phyloP scores from a whole-genome alignment of 2,888 invertebrate species.

The Rhaphigaster nebulosa region DNA sequence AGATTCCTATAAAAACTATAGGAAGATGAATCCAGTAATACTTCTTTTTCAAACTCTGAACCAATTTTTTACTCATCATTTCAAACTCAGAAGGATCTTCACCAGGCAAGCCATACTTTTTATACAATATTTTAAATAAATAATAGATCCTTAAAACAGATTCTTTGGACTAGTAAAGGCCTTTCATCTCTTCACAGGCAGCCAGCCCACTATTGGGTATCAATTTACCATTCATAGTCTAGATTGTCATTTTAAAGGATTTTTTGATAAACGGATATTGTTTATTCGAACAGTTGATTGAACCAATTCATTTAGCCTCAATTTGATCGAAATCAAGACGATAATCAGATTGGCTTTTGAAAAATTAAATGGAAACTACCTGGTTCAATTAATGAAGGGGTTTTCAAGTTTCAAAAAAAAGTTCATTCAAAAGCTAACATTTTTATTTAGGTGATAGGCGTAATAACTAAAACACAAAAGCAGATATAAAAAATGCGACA shows the following conservation, averaged over 20 bases:
- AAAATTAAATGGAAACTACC: not conserved
- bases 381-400: not conserved
- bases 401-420: not conserved
- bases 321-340: not conserved
- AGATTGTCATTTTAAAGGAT: not conserved
- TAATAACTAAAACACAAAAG: not conserved
- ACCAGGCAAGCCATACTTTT: too few relatives aligned
- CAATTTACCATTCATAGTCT: not conserved
- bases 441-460: not conserved
- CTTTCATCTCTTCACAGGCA: too few relatives aligned
- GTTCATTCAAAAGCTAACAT: not conserved
- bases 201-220: too few relatives aligned
- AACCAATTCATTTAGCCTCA: not conserved
- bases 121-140: too few relatives aligned
- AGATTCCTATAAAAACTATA: too few relatives aligned
- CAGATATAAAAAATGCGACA: slow-evolving; percentile 11
- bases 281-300: not conserved
- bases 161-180: too few relatives aligned
- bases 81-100: too few relatives aligned
- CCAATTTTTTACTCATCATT: too few relatives aligned
- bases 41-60: too few relatives aligned
- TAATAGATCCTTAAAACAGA: too few relatives aligned
- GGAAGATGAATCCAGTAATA: too few relatives aligned
- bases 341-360: not conserved
- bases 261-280: not conserved